Conservation (phyloP, 2,113 vertebrate genomes). For the Grus americana region DNA sequence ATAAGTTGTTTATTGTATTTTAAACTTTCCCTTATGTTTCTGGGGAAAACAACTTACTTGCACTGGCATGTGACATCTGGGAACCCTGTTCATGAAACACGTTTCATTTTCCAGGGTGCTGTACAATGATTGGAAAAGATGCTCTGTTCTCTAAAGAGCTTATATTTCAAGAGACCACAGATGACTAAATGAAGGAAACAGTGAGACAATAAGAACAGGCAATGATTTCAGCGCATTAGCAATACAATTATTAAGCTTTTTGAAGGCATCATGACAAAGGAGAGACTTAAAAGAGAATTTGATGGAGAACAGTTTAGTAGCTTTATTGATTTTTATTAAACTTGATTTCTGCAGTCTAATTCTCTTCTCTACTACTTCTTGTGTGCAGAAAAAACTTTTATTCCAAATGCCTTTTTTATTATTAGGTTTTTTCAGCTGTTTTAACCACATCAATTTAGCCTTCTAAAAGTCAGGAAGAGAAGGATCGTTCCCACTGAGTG, state of each 20-base stretch:
- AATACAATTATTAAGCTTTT: background rate
- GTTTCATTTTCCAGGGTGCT: background rate
- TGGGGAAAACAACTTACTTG: background rate
- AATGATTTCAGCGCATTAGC: background rate
- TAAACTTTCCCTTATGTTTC: background rate
- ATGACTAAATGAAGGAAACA: background rate
- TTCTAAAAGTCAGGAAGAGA: no score
- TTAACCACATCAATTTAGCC: background rate
- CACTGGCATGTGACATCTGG: background rate
- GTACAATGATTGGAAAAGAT: background rate
- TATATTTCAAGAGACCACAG: background rate
- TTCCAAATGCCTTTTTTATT: background rate
- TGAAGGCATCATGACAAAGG: background rate
- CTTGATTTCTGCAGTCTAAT: background rate
- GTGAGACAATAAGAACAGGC: background rate
- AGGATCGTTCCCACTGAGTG: background rate
- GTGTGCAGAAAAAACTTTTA: background rate
- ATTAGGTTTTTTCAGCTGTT: background rate
- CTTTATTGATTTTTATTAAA: background rate
- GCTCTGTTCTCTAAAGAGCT: background rate
- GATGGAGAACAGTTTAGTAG: background rate
- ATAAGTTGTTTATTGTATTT: background rate
- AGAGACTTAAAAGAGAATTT: background rate
- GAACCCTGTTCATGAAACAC: background rate
- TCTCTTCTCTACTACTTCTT: background rate